Evolutionary conservation across 2,888 invertebrate species (phyloP), one percentile per base, ranked within the genome.

Genomic region (Phania funesta): DNA sequence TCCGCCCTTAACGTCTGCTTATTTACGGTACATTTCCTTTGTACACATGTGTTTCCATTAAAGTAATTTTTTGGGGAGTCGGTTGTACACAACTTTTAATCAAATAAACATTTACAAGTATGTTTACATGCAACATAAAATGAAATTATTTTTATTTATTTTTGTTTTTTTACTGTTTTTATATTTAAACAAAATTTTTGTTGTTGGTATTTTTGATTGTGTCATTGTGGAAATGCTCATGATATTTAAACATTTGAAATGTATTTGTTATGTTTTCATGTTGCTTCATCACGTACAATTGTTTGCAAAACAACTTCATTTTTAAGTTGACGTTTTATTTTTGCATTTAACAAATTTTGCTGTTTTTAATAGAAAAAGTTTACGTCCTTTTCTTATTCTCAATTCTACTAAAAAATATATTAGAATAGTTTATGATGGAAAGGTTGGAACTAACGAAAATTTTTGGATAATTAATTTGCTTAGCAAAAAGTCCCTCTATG

Each of bases 281-380:
- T 46, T 73, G 52, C 74, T 50, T 65, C 78, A 70, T 68, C 82
- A 82, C 82, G 78, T 78, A 74, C 64, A 64, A 54, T 74, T 82
- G 78, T 82, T 74, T 82, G 52, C 64, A 68, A 78, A 82, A 82
- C 68, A 64, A 78, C 82, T 82, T 74, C 48, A 78, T 82, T 82
- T 78, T 80, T 35, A 76, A 80, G 71, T 80, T 80, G 70, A 76
- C 76, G 80, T 65, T 80, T 71, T 76, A 65, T 48, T 64, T 41
- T 78, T 38, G 11, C 44, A 56, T 78, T 78, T 64, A 41, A 41
- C 35, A 70, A 54, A 32, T 54, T 71, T 67, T 58, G 11, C 13
- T 16, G 9, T 48, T 48, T 65, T 56, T 56, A 20, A 67, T 41
- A 6, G 1, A 58, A 54, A 65, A 58, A 58, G 52, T 75, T 75